Conservation (phyloP, 2,888 invertebrate genomes). For the Caenorhabditis wallacei region DNA sequence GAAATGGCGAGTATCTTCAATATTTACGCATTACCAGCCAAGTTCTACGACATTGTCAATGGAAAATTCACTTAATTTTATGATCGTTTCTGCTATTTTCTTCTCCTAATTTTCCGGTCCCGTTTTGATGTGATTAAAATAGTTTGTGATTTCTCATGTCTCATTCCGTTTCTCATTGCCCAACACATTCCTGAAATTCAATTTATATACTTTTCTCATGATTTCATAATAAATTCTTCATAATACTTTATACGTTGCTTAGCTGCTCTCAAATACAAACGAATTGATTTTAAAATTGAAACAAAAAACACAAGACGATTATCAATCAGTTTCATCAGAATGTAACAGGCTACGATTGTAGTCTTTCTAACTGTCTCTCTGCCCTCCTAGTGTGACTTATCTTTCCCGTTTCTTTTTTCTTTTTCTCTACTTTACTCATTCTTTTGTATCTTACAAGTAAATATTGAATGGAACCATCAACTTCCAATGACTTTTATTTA, state of each 20-base stretch:
- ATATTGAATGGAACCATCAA: slow-evolving; percentile 17
- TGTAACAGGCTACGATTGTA: slow-evolving; percentile 27
- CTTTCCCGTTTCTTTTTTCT: neutral
- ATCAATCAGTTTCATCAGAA: slow-evolving; percentile 1
- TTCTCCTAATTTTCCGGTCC: neutral
- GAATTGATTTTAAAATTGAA: too few relatives aligned
- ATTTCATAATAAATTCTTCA: too few relatives aligned
- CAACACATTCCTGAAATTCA: neutral
- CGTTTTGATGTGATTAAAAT: slow-evolving; percentile 1
- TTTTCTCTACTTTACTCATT: slow-evolving; percentile 10
- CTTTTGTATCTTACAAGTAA: neutral
- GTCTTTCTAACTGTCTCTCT: slow-evolving; percentile 30
- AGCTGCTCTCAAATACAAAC: too few relatives aligned
- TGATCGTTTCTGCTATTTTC: neutral
- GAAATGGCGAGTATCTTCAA: slow-evolving; percentile 69
- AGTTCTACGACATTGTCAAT: slow-evolving; percentile 65
- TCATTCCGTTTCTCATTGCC: neutral
- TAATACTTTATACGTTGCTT: too few relatives aligned
- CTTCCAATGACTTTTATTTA: neutral
- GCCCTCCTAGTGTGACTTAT: too few relatives aligned
- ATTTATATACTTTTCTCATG: too few relatives aligned
- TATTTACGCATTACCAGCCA: slow-evolving; percentile 59
- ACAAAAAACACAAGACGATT: neutral
- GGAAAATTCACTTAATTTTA: slow-evolving; percentile 46
- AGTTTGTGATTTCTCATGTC: too few relatives aligned